Evolutionary conservation across 2,797 vertebrate species (phyloP), one percentile per base, ranked within the genome.

Genomic region (Gorsachius magnificus): DNA sequence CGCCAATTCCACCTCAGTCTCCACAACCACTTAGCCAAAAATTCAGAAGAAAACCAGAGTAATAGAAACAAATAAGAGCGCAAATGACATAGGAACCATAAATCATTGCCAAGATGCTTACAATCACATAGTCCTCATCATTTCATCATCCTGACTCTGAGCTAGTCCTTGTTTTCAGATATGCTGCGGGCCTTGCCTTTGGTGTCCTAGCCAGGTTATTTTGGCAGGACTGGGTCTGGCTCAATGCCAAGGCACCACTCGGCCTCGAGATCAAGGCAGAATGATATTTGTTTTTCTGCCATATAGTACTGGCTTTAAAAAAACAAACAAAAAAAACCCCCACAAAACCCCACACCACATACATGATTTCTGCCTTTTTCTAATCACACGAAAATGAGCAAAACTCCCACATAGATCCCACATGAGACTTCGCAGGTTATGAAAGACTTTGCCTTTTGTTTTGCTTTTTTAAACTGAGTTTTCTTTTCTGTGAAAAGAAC

Each of bases 191-290:
- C 38, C 76, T 61, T 77, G 93, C 90, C 90, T 97, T 95, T 96
- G 84, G 75, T 96, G 72, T 93, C 46, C 82, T 8, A 61, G 94
- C 96, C 95, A 97, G 93, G 93, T 87, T 83, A 80, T 95, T 89
- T 91, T 97, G 96, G 96, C 96, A 96, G 54, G 60, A 36, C 64
- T 63, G 46, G 33, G 36, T 46, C 33, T 96, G 95, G 75, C 69
- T 60, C 26, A 2, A 5, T 5, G 64, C 78, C 96, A 94, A 51
- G n/a, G 58, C 68, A 93, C 70, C 51, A 31, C 66, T 92, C 18
- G 2, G 94, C 65, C 81, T 81, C 2, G 1, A 46, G 60, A 95
- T 96, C 81, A 97, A 96, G 84, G 93, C 75, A 86, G 35, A 87
- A 87, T 1, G 10, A 77, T 69, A 86, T 46, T 43, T 93, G 76